phyloP scores from a whole-genome alignment of 2,888 invertebrate genomes.

The Orthosia gothica region DNA sequence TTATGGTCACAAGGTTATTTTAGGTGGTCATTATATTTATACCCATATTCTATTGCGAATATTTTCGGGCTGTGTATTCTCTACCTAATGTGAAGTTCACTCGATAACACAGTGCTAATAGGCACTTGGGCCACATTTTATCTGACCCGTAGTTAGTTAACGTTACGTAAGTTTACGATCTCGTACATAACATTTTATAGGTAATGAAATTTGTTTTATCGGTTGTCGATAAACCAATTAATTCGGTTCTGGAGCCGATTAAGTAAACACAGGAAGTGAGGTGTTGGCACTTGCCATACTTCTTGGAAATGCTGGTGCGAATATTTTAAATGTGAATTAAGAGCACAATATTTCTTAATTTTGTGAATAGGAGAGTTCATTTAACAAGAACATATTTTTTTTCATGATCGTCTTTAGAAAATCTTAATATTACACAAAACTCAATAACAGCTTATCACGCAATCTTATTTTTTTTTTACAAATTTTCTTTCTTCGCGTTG shows the following conservation, averaged over 20 bases:
- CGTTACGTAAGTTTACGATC: slow-evolving; percentile 60
- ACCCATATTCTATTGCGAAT: slow-evolving; percentile 20
- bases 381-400: no score
- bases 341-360: no score
- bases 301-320: neutral
- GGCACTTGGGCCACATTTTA: slow-evolving; percentile 56
- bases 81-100: slow-evolving; percentile 54
- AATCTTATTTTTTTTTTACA: no score
- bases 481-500: no score
- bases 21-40: no score
- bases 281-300: slow-evolving; percentile 19
- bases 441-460: no score
- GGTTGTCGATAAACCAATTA: slow-evolving; percentile 54
- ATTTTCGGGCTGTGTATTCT: slow-evolving; percentile 29
- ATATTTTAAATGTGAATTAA: no score
- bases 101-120: slow-evolving; percentile 58
- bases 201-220: slow-evolving; percentile 54
- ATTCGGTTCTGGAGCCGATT: slow-evolving; percentile 33
- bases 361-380: no score
- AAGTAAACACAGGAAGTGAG: slow-evolving; percentile 39
- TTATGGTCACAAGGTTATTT: no score
- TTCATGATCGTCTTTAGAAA: no score
- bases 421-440: no score
- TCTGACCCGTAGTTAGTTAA: slow-evolving; percentile 52
- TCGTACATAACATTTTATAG: slow-evolving; percentile 50